phyloP scores from a whole-genome alignment of 2,888 invertebrate genomes.

The Brassicogethes aeneus region DNA sequence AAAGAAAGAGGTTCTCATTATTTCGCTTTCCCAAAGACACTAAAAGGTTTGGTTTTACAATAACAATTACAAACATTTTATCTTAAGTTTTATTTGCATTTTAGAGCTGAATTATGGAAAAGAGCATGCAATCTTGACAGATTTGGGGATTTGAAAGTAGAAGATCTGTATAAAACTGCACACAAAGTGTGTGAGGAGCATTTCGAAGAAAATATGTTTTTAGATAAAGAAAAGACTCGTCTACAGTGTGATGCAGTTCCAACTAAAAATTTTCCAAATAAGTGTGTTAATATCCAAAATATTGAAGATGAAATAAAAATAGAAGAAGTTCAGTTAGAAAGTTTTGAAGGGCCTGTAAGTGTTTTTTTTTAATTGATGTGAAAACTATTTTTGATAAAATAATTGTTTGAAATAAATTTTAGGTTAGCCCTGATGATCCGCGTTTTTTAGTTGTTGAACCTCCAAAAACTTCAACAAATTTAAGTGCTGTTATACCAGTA shows the following conservation, averaged over 20 bases:
- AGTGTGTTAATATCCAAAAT: no score
- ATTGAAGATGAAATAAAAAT: no score
- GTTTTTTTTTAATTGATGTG: no score
- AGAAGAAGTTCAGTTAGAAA: no score
- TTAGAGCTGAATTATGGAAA: background rate
- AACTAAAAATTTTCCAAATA: background rate
- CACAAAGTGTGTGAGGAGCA: background rate
- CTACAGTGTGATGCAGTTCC: background rate
- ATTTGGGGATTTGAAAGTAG: background rate
- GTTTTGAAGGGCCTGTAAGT: no score
- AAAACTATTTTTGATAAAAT: no score
- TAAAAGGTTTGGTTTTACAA: background rate
- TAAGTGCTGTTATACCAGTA: no score
- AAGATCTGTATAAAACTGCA: background rate
- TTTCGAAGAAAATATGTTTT: background rate
- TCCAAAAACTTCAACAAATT: no score
- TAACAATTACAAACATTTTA: background rate
- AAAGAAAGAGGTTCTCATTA: no score
- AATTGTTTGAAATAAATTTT: no score
- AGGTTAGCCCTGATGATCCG: no score
- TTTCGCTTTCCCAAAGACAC: background rate
- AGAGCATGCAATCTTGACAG: background rate
- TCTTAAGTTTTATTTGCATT: background rate
- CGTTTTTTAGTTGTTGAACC: no score
- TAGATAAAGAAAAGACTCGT: background rate